Evolutionary conservation across 2,113 vertebrate species (phyloP).

Genomic region (Limanda limanda): DNA sequence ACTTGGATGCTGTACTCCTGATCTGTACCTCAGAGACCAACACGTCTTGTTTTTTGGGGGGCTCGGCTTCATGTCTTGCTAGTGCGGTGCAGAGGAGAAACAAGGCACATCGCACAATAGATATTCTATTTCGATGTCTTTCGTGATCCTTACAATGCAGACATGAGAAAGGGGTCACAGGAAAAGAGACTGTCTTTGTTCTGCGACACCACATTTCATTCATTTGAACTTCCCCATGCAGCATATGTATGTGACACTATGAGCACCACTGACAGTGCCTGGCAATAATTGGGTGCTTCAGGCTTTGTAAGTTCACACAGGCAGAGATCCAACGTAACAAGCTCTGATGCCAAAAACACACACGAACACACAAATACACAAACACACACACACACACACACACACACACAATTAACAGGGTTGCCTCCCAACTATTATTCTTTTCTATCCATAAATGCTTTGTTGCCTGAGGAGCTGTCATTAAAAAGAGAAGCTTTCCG

Average conservation of each 20-base stretch:
- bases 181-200: slow-evolving; percentile 37
- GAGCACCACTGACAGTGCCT: slow-evolving; percentile 26
- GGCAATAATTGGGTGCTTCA: slow-evolving; percentile 56
- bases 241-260: slow-evolving; percentile 7
- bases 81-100: not conserved
- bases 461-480: not conserved
- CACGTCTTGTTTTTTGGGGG: slow-evolving; percentile 28
- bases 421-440: not conserved
- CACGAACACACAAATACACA: not conserved
- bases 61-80: slow-evolving; percentile 27
- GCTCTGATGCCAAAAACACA: not conserved
- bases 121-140: slow-evolving; percentile 4
- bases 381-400: not conserved
- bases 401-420: slow-evolving; percentile 10
- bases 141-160: slow-evolving; percentile 39
- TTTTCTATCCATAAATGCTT: slow-evolving; percentile 25
- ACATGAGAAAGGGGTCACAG: slow-evolving; percentile 38
- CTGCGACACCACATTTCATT: slow-evolving; percentile 35
- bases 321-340: slow-evolving; percentile 16
- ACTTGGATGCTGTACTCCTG: slow-evolving; percentile 31
- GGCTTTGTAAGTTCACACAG: slow-evolving; percentile 40
- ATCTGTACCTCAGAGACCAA: slow-evolving; percentile 53
- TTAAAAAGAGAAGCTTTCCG: not conserved
- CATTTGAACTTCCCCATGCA: slow-evolving; percentile 44
- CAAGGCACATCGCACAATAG: slow-evolving; percentile 2